Evolutionary conservation across 2,888 invertebrate genomes (phyloP), one percentile per base, ranked within the genome.

Genomic region (Cyaniris semiargus): DNA sequence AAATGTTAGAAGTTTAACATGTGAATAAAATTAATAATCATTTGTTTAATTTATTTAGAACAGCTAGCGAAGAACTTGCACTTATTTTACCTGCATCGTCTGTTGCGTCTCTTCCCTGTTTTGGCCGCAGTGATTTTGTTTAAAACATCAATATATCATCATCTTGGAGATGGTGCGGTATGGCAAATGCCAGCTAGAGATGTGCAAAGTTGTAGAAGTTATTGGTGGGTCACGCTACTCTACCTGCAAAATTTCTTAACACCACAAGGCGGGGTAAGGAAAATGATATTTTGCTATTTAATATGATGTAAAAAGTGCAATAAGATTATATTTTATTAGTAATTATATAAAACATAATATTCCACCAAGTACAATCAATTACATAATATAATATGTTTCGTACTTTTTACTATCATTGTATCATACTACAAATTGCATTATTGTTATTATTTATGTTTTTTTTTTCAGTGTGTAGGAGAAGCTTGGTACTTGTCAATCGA

Each of bases 161-260:
- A 86, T 8, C 53, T 91, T 0, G 74, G 85, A 0, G 90, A 91
- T 78, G 91, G 91, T 0, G 90, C 91, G 0, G 79, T 75, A 78
- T 75, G 90, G 89, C 85, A 76, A 48, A 5, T 44, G 79, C 4
- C 83, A 2, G 79, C 81, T 5, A 2, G 3, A 0, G 79, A 82
- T 0, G 84, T 85, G 0, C 83, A 87, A 21, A 80, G 79, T n/a
- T 91, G 91, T 75, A 82, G 90, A 70, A 80, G 83, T 0, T 85
- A 83, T 77, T 91, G 91, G 91, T 91, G 91, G 91, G 80, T 87
- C 0, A 87, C 91, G 0, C 76, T 91, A 10, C 80, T 91, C 21
- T 86, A 91, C 79, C 80, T 90, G 31, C 90, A 91, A 77, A 91
- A 91, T 76, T 89, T 79, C 76, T 81, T 87, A 0, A 88, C 85